Evolutionary conservation across 1,140 invertebrate species (phyloP), one percentile per base, ranked within the genome.

Genomic region (Gryllus bimaculatus): DNA sequence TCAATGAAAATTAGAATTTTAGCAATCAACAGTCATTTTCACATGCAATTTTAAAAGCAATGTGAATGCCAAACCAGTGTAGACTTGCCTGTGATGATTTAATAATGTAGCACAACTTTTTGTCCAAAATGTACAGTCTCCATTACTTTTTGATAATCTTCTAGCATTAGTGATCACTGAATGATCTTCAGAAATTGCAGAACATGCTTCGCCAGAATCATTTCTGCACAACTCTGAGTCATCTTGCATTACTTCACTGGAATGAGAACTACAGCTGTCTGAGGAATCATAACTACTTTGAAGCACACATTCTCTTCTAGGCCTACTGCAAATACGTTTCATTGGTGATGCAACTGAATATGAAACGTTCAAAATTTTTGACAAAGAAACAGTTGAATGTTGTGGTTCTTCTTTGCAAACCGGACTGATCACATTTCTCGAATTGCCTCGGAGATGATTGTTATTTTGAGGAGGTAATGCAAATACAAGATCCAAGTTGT

Each of bases 401-500:
- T 81, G 84, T 81, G 66, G 81, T 82, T 66, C 83, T 81, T 73
- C 81, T 78, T 73, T 83, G 81, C 15, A 82, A 78, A 47, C 78
- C 73, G 39, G 83, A 79, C 83, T 74, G 83, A 84, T 77, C 76
- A 73, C 80, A 79, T 76, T 75, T 80, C 79, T 78, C 76, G 79
- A 84, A 84, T 81, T 83, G 82, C 74, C 83, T 80, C 73, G 80
- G 83, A 47, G 81, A 83, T 47, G 82, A 81, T 80, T 39, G 21
- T 79, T 74, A 54, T 77, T 49, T 26, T 74, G 73, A 48, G 78
- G 15, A 15, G 12, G 87, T 86, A 89, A 87, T n/a, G 90, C 87
- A 83, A 92, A 94, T 79, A 93, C 93, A 83, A 90, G 90, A 87
- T 92, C 92, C 75, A 93, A 91, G 83, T 96, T 93, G 86, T 98